Evolutionary conservation across 2,888 invertebrate species (phyloP).

Genomic region (Agrypnus murinus): DNA sequence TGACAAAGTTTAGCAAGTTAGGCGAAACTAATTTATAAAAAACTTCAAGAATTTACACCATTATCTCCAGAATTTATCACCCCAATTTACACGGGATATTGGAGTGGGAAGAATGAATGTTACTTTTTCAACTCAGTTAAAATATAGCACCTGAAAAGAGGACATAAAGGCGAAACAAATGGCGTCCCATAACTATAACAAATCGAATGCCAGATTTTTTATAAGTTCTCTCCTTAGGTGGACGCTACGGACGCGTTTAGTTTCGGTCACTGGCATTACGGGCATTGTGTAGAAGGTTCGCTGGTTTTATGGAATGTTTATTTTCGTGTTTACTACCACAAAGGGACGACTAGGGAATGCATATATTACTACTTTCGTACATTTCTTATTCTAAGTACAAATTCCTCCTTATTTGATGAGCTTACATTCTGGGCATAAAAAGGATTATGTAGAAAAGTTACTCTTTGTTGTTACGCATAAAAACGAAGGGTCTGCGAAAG

Average conservation of each 20-base stretch:
- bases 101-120: slow-evolving; percentile 33
- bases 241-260: slow-evolving; percentile 23
- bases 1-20: slow-evolving; percentile 38
- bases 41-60: slow-evolving; percentile 39
- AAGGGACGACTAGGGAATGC: slow-evolving; percentile 28
- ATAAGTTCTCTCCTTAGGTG: slow-evolving; percentile 25
- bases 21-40: slow-evolving; percentile 44
- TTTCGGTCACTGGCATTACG: slow-evolving; percentile 28
- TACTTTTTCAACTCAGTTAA: slow-evolving; percentile 39
- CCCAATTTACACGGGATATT: slow-evolving; percentile 38
- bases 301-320: slow-evolving; percentile 43
- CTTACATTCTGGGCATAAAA: neutral
- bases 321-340: slow-evolving; percentile 39
- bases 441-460: neutral
- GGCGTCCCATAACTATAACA: slow-evolving; percentile 37
- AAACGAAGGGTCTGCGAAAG: too few relatives aligned
- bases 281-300: slow-evolving; percentile 29
- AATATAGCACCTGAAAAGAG: slow-evolving; percentile 42
- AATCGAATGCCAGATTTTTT: slow-evolving; percentile 47
- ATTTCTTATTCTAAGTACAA: slow-evolving; percentile 35
- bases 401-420: slow-evolving; percentile 16
- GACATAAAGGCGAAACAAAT: slow-evolving; percentile 42
- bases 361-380: slow-evolving; percentile 31
- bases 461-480: too few relatives aligned
- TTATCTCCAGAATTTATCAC: slow-evolving; percentile 44